phyloP scores from a whole-genome alignment of 2,113 vertebrate species.

The Cinclus cinclus region DNA sequence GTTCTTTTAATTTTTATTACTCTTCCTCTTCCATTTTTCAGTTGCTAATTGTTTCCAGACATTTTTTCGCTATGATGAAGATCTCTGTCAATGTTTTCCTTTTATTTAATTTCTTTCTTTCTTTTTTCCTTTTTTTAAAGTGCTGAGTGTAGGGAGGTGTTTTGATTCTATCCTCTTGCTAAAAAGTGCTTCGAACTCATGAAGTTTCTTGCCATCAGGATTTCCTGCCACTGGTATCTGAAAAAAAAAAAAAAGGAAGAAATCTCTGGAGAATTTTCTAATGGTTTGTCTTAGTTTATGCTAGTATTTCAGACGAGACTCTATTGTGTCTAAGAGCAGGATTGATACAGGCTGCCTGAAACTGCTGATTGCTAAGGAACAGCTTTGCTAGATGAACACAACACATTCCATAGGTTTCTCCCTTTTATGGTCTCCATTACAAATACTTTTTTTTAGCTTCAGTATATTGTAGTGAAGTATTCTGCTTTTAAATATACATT shows the following conservation, averaged over 20 bases:
- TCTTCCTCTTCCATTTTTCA: background rate
- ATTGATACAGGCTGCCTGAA: background rate
- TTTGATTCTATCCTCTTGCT: background rate
- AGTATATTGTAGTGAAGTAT: background rate
- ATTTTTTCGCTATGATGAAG: background rate
- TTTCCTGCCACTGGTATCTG: constrained; percentile 7
- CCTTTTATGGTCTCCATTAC: constrained; percentile 57
- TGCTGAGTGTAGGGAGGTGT: background rate
- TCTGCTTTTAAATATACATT: constrained; percentile 41
- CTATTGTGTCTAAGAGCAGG: constrained; percentile 48
- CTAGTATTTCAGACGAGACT: constrained; percentile 11
- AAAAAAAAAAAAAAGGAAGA: background rate
- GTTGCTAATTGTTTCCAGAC: constrained; percentile 46
- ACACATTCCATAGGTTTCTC: constrained; percentile 45
- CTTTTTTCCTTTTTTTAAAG: background rate
- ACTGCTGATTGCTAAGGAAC: constrained; percentile 44
- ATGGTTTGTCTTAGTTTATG: constrained; percentile 26
- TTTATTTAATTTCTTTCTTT: background rate
- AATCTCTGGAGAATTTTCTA: constrained; percentile 23
- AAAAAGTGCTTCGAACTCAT: background rate
- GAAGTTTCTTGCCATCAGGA: background rate
- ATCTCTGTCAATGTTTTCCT: background rate
- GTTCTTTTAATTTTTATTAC: background rate
- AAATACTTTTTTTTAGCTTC: constrained; percentile 5
- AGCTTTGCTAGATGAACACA: constrained; percentile 49